Conservation (phyloP, 2,797 vertebrate species). For the Perodicticus potto region DNA sequence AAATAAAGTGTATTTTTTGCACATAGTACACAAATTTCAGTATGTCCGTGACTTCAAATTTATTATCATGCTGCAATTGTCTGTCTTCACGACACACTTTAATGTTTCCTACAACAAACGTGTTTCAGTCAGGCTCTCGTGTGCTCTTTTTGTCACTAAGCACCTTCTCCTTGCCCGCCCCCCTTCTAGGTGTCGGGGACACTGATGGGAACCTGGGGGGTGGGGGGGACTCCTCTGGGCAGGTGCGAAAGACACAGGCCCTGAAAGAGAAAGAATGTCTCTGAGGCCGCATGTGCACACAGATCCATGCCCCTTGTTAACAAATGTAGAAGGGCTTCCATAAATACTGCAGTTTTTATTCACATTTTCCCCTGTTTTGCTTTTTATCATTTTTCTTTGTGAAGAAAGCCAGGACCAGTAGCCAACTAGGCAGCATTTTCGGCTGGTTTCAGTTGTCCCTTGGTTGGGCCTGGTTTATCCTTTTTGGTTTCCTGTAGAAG, state of each 20-base stretch:
- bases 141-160: background rate
- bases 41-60: background rate
- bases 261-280: background rate
- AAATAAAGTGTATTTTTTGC: background rate
- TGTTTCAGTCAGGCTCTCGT: background rate
- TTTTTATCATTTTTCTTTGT: conserved; percentile 23
- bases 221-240: background rate
- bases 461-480: background rate
- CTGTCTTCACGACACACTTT: conserved; percentile 31
- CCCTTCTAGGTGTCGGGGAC: background rate
- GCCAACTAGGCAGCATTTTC: background rate
- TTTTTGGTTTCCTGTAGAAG: background rate
- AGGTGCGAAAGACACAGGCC: background rate
- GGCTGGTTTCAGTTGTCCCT: background rate
- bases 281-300: too few relatives aligned
- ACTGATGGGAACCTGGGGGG: background rate
- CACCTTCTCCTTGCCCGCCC: background rate
- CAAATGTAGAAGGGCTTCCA: background rate
- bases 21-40: background rate
- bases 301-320: background rate
- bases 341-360: background rate
- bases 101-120: background rate
- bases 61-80: conserved; percentile 12
- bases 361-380: background rate
- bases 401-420: background rate